Evolutionary conservation across 2,888 invertebrate genomes (phyloP), one percentile per base, ranked within the genome.

Genomic region (Agrotis segetum): DNA sequence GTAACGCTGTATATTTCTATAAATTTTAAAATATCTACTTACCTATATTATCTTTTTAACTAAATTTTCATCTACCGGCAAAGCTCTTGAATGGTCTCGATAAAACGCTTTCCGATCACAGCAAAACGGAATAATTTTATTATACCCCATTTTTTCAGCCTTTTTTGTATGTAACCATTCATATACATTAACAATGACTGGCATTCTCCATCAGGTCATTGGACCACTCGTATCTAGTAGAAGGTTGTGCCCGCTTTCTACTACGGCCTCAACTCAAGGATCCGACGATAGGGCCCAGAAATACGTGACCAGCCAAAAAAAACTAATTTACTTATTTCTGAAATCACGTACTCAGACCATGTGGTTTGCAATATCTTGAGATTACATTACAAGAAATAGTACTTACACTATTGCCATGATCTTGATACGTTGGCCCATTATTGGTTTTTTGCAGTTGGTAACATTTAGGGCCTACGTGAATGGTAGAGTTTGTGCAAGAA

Each of bases 261-360:
- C 55, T 58, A 61, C 29, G 83, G n/a, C 83, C 84, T 78, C 52
- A 13, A 61, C 44, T 81, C 83, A 84, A 84, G 83, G 83, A 47
- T 65, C 65, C 11, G 52, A 46, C 67, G 58, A 65, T 73, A 74
- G 78, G 81, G 83, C 79, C 67, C 56, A 46, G 21, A 63, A 61
- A 34, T 79, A 83, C 84, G 84, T 84, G 84, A 83, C 78, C 58
- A 68, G 52, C 63, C 58, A 53, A 65, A 50, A 52, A 71, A 56
- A 73, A 63, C 64, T 58, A 74, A 63, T 72, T 49, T 50, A 65
- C 64, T 65, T 61, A 58, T 63, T 78, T 63, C 67, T 74, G 24
- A 62, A 53, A 62, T 70, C 83, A 80, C 80, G 83, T 80, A 71
- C 74, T 53, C 49, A 59, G 66, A 81, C 50, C 66, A 62, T 81